phyloP scores from a whole-genome alignment of 2,113 vertebrate species.

The Anseranas semipalmata region DNA sequence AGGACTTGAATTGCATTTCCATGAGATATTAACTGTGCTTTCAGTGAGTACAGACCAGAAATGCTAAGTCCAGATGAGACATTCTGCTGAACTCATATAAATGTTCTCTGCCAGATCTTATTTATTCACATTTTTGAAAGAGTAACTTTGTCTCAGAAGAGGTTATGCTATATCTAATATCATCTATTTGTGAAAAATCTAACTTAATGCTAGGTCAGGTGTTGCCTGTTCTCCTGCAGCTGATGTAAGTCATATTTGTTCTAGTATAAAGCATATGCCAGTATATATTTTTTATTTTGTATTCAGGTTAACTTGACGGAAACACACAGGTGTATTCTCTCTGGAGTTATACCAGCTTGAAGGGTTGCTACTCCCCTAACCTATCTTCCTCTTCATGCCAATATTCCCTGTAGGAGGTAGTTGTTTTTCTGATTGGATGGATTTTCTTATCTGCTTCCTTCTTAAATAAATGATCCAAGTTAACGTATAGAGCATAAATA shows the following conservation, averaged over 20 bases:
- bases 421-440: background rate
- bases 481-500: background rate
- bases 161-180: conserved; percentile 1
- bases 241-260: background rate
- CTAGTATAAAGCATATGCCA: background rate
- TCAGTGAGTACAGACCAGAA: background rate
- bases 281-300: background rate
- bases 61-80: background rate
- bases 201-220: background rate
- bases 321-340: background rate
- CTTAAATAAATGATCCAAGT: background rate
- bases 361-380: background rate
- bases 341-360: background rate
- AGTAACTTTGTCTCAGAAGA: background rate
- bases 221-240: background rate
- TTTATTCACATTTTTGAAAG: background rate
- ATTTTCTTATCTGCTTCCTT: background rate
- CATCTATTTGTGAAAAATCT: background rate
- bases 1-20: background rate
- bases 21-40: background rate
- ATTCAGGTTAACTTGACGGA: background rate
- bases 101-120: conserved; percentile 15
- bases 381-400: background rate
- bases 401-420: background rate
- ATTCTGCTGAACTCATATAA: background rate